Conservation (phyloP, 2,888 invertebrate species). For the Diarsia dahlii region DNA sequence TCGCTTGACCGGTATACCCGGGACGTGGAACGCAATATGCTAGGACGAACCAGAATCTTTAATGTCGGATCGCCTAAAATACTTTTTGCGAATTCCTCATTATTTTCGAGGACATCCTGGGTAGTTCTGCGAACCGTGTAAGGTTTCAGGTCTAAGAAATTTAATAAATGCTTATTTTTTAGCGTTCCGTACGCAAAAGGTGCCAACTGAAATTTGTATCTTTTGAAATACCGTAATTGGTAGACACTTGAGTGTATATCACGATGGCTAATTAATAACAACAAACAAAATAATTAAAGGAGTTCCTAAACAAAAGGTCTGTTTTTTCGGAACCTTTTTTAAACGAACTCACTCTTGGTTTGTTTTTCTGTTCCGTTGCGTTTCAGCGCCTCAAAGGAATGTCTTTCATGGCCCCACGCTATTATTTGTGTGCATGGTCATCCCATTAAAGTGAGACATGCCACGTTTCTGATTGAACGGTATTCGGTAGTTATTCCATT, state of each 20-base stretch:
- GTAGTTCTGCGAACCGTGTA: slow-evolving; percentile 36
- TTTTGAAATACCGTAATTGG: not conserved
- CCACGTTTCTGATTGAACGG: slow-evolving; percentile 19
- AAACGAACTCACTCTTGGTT: not conserved
- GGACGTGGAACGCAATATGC: slow-evolving; percentile 76
- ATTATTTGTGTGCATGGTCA: slow-evolving; percentile 1
- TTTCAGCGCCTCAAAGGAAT: not conserved
- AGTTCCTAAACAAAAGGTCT: not conserved
- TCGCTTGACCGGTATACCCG: slow-evolving; percentile 73
- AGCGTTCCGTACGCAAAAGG: not conserved
- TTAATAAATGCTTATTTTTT: not conserved
- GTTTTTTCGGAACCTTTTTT: not conserved
- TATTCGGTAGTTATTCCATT: slow-evolving; percentile 32
- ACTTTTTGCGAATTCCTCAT: slow-evolving; percentile 53
- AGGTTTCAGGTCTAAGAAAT: slow-evolving; percentile 6
- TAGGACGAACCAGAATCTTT: slow-evolving; percentile 73
- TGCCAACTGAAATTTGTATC: not conserved
- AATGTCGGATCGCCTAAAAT: slow-evolving; percentile 70
- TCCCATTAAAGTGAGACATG: slow-evolving; percentile 14
- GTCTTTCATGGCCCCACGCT: not conserved
- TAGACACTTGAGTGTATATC: not conserved
- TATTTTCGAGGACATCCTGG: slow-evolving; percentile 51
- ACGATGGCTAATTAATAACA: not conserved
- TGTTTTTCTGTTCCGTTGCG: not conserved
- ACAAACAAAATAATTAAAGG: not conserved